phyloP scores from a whole-genome alignment of 2,113 vertebrate species.

The Spermophilus dauricus region DNA sequence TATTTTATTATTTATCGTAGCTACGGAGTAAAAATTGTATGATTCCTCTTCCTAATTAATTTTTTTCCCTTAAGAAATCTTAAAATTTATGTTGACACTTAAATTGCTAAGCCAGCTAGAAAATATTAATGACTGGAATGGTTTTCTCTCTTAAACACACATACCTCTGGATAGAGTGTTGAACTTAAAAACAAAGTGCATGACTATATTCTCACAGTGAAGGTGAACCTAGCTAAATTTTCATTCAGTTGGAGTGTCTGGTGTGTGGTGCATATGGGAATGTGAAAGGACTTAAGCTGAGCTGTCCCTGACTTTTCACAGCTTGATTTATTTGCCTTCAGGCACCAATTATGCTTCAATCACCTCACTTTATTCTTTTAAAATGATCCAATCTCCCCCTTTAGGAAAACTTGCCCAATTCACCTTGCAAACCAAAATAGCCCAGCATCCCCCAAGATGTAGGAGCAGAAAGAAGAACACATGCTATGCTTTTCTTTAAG shows the following conservation, averaged over 20 bases:
- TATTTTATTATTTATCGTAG: conserved; percentile 45
- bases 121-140: background rate
- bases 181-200: background rate
- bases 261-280: background rate
- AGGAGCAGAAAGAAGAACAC: background rate
- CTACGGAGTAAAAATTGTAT: background rate
- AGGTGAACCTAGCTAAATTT: background rate
- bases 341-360: conserved; percentile 67
- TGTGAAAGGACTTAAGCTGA: background rate
- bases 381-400: background rate
- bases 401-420: background rate
- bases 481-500: fast-evolving
- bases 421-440: background rate
- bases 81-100: conserved; percentile 38
- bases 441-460: background rate
- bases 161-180: background rate
- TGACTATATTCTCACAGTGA: background rate
- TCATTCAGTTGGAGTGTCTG: background rate
- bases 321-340: conserved; percentile 67
- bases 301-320: background rate
- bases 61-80: conserved; percentile 49
- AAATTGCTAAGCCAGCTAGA: background rate
- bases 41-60: conserved; percentile 32
- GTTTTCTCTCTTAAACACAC: background rate
- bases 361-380: conserved; percentile 21